Base-by-base conservation (phyloP, 23 tunicate species). In the Phallusia fumigata region DNA sequence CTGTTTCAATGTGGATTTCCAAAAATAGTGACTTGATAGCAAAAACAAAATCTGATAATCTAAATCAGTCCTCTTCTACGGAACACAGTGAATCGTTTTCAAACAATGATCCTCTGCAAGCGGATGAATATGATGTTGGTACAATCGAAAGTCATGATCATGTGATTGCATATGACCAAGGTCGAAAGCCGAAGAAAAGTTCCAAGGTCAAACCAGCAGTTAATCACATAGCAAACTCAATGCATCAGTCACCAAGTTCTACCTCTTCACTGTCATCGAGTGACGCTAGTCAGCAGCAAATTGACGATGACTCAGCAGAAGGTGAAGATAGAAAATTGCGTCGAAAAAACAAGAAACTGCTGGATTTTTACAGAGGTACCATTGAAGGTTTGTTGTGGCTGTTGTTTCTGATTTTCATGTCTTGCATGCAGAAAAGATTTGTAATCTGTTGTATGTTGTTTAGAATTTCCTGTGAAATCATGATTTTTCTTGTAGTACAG, bases 1-100 rank as follows among this genome's bases (percentile, higher is more conserved):
- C 98, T 0, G 33, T 86, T 19, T 76, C 81, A 51, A 30, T 94
- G 80, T 94, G 98, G 98, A 86, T 94, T 79, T 74, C 85, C 0
- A 82, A 82, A 72, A 83, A 84, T 30, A 52, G 74, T 0, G 76
- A 79, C 31, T 18, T 26, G 3, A 6, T 45, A 53, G 12, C 80
- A 58, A 24, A 19, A 19, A 31, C 80, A 36, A 26, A 36, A 1
- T 21, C 53, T 2, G 80, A 77, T 5, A 13, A 24, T 58, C 0
- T 10, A 77, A 36, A 40, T 15, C 53, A 34, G 6, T 34, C 53
- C 0, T 28, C 26, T 18, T 77, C 80, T 16, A 35, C 53, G 5
- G 13, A 22, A 16, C 26, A 58, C 16, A 24, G 69, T 5, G 69
- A 58, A 58, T 1, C 13, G 16, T 58, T 24, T 6, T 3, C 3